A percentile compares a stretch with the other conserved stretches of the same genome.
These are phyloP conservation scores for Rhabdophis nuchalis DNA, from an alignment of 2,797 vertebrate genomes.

Conservation along the genomic window DNA sequence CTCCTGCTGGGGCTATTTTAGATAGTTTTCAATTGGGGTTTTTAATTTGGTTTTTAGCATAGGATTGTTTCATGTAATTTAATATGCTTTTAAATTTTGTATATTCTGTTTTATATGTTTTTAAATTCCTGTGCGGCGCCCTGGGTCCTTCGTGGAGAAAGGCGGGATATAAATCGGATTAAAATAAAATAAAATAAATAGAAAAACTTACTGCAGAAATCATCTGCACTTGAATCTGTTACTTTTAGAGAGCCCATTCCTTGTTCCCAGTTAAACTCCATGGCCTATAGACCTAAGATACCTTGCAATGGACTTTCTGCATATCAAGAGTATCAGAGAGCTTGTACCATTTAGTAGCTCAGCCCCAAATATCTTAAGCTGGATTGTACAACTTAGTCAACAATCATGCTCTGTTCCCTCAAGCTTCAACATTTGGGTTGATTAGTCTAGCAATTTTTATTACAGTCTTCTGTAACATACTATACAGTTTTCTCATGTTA, in stretches of 20 bases:
- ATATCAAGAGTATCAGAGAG: neutral
- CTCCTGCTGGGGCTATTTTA: too few relatives aligned
- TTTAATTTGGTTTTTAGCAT: too few relatives aligned
- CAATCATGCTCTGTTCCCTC: neutral
- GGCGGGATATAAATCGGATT: too few relatives aligned
- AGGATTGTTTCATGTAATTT: too few relatives aligned
- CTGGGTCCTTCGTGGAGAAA: too few relatives aligned
- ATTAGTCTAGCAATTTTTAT: neutral
- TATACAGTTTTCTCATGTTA: neutral
- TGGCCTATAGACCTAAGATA: too few relatives aligned
- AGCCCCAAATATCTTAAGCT: neutral
- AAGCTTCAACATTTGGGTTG: neutral
- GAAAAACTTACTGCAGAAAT: neutral
- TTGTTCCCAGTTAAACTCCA: neutral
- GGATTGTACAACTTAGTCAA: neutral
- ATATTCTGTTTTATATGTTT: too few relatives aligned
- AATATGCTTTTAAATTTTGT: too few relatives aligned
- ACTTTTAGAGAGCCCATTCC: neutral
- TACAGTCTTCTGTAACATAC: neutral
- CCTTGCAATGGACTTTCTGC: neutral
- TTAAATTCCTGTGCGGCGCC: too few relatives aligned
- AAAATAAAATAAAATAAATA: too few relatives aligned
- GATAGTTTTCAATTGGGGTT: too few relatives aligned
- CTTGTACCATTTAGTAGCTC: neutral
- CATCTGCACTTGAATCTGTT: neutral